Evolutionary conservation across 2,797 vertebrate genomes (phyloP), one percentile per base, ranked within the genome.

Genomic region (Leuciscus waleckii): DNA sequence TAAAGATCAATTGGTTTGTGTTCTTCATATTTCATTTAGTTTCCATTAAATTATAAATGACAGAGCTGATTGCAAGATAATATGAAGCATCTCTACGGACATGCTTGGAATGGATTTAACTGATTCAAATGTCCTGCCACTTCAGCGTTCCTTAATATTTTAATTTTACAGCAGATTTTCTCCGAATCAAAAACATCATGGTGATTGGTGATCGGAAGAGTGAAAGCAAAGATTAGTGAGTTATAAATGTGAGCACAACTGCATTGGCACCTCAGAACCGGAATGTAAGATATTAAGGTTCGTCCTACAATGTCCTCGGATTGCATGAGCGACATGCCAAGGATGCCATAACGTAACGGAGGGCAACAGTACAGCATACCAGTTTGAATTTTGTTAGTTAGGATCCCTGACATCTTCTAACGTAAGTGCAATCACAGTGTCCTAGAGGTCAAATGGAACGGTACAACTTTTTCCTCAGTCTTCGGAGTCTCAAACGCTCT

Each of bases 51-150:
- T 84, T 80, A 91, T 70, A 89, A 85, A 69, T 86, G 89, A 79
- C 88, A 87, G 86, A 13, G 41, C 83, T 87, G 88, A 90, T 77
- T 91, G 88, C 79, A 80, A 83, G 79, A 91, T 83, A 87, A 80
- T 70, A 68, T 81, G 86, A 90, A 79, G 54, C 58, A 89, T 91
- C 88, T 88, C 85, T 82, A 89, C 73, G 85, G 84, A 90, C 91
- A 93, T 93, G 92, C 92, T 89, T 91, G 94, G 91, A 94, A 94
- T 93, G 91, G 84, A 86, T 70, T 77, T 74, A 76, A 61, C 41
- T 4, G 32, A 68, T 54, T 83, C 67, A 68, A 76, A 86, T 67
- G 37, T 71, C 73, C 37, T 70, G 43, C 69, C 54, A 67, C 56
- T 65, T 61, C 4, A 37, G 75, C 61, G 14, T 29, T 37, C 26